A percentile compares a stretch with the other conserved stretches of the same genome.
Conservation (phyloP, 2,113 vertebrate genomes). For the Pseudolaguvia tuberculata region DNA sequence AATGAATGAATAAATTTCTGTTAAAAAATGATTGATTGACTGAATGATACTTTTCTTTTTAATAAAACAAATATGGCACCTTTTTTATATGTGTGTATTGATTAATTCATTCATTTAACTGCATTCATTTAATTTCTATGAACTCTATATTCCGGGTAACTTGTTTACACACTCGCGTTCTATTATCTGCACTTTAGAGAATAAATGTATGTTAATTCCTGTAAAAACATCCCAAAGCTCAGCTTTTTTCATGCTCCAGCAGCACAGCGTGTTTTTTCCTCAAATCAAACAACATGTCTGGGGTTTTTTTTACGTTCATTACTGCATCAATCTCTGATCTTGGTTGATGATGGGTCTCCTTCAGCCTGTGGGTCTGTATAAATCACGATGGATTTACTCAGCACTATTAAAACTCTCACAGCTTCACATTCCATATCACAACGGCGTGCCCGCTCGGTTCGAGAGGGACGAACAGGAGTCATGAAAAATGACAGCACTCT, state of each 20-base stretch:
- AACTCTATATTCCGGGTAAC: too few relatives aligned
- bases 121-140: not conserved
- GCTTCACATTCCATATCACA: slow-evolving; percentile 55
- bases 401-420: slow-evolving; percentile 62
- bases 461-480: slow-evolving; percentile 45
- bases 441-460: slow-evolving; percentile 37
- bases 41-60: too few relatives aligned
- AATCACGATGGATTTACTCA: slow-evolving; percentile 61
- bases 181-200: not conserved
- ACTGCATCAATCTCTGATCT: slow-evolving; percentile 9
- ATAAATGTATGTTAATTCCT: not conserved
- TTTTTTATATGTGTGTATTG: not conserved
- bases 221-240: not conserved
- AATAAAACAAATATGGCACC: too few relatives aligned
- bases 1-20: too few relatives aligned
- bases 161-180: not conserved
- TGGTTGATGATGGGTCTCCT: not conserved
- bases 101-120: not conserved
- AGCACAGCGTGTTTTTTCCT: not conserved
- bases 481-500: slow-evolving; percentile 60
- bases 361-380: slow-evolving; percentile 39
- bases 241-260: not conserved
- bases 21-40: too few relatives aligned
- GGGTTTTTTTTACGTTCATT: slow-evolving; percentile 5
- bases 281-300: not conserved